phyloP scores from a whole-genome alignment of 2,888 invertebrate species.

The Brachyptera putata region DNA sequence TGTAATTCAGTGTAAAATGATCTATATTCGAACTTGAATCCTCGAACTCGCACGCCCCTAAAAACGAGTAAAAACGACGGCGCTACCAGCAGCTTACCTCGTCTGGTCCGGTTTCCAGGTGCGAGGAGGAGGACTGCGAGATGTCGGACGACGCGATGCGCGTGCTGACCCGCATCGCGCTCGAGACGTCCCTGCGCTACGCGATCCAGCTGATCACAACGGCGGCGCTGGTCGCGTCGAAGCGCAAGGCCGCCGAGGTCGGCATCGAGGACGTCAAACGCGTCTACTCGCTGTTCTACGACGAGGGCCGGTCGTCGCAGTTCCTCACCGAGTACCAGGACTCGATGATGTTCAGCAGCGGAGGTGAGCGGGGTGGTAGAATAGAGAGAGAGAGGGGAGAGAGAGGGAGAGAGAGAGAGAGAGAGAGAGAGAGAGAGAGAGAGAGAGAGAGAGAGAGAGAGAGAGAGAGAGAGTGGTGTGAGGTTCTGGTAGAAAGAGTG shows the following conservation, averaged over 20 bases:
- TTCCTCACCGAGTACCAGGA: conserved; percentile 94
- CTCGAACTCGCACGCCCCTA: no score
- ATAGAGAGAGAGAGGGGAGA: no score
- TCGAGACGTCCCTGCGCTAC: conserved; percentile 91
- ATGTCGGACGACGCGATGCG: conserved; percentile 87
- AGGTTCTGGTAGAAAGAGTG: no score
- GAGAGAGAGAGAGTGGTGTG: no score
- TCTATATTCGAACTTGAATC: no score
- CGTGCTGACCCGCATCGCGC: conserved; percentile 87
- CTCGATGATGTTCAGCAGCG: conserved; percentile 77
- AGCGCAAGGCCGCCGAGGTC: conserved; percentile 82
- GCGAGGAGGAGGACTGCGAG: conserved; percentile 97
- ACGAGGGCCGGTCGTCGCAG: conserved; percentile 89
- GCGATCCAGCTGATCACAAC: conserved; percentile 97
- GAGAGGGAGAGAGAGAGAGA: no score
- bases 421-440: no score
- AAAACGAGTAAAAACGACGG: no score
- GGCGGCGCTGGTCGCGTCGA: conserved; percentile 86
- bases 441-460: no score
- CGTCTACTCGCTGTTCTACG: conserved; percentile 91
- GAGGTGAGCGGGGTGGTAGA: not conserved
- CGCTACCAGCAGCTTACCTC: no score
- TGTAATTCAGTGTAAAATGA: no score
- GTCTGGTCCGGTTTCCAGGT: no score
- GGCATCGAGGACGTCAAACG: conserved; percentile 90